Base-by-base conservation (phyloP, 2,888 invertebrate genomes). In the Ischnus inquisitorius region DNA sequence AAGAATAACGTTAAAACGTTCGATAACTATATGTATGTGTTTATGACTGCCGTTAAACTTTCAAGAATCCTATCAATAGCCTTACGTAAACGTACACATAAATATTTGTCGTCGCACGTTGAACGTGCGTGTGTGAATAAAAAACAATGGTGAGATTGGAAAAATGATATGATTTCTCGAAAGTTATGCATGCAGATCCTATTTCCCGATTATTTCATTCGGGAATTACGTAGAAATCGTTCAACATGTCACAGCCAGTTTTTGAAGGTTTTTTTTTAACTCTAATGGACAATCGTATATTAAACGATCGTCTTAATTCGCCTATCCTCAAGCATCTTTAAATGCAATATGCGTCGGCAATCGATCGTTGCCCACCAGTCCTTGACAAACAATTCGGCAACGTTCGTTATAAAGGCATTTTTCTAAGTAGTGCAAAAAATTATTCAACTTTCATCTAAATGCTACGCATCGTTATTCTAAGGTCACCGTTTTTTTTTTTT, bases 221-320 rank as follows among this genome's bases (percentile, higher is more conserved):
- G 54, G 68, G 46, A 71, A 60, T 25, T 57, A 46, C 34, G 76
- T 83, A 77, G 72, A 77, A 83, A 83, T 80, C 57, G 77, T 83
- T 83, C 46, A 84, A 80, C 77, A 81, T 81, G 80, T 84, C 84
- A 84, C 84, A 84, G 84, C 84, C 84, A 78, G 68, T 72, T 81
- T 80, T 83, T 79, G 46, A 77, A 83, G 69, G 54, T 83, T 71
- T 68, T 71, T 68, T 76, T 22, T 83, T 79, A 76, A 83, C 48
- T 65, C 57, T 65, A 65, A 60, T 67, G 69, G 74, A 79, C 60
- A n/a, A 22, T 71, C 65, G 46, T 74, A 65, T n/a, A 19, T 68
- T 62, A 25, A 48, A 69, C 22, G 6, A 25, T 69, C 25, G 54
- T 28, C 16, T 54, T 28, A 25, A 51, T 72, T n/a, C 46, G 46